These are phyloP conservation scores for Eristalinus sepulchralis DNA, from an alignment of 2,888 invertebrate species.

Conservation along the genomic window DNA sequence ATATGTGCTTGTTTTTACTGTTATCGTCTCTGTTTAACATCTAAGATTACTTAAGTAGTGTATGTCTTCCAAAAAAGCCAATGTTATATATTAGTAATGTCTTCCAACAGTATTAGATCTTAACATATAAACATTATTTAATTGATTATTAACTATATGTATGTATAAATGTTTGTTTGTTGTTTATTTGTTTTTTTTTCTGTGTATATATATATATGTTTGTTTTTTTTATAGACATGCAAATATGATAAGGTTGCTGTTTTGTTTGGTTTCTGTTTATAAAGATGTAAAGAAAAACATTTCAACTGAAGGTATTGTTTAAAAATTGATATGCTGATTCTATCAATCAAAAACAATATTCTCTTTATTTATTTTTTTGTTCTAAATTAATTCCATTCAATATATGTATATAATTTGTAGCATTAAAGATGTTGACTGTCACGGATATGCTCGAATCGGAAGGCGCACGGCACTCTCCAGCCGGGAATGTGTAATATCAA, in stretches of 20 bases:
- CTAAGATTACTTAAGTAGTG: constrained; percentile 68
- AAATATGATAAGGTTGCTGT: constrained; percentile 65
- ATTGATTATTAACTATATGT: constrained; percentile 76
- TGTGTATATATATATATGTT: constrained; percentile 56
- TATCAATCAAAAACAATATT: constrained; percentile 77
- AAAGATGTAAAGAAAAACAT: constrained; percentile 56
- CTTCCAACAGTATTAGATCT: constrained; percentile 73
- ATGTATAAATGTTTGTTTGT: constrained; percentile 62
- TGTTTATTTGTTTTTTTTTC: constrained; percentile 26
- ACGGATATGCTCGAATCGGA: constrained; percentile 28
- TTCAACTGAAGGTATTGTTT: constrained; percentile 73
- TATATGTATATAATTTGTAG: constrained; percentile 21
- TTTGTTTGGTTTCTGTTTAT: constrained; percentile 63
- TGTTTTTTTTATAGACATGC: constrained; percentile 59
- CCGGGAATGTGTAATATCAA: constrained; percentile 69
- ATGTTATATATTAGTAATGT: constrained; percentile 75
- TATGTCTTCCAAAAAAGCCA: constrained; percentile 79
- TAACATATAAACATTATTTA: constrained; percentile 76
- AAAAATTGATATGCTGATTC: constrained; percentile 81
- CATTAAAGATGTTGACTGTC: constrained; percentile 56
- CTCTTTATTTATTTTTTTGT: constrained; percentile 48
- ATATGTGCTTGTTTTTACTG: constrained; percentile 53
- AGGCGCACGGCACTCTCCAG: constrained; percentile 34
- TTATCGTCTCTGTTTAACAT: constrained; percentile 58
- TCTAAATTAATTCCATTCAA: constrained; percentile 41